Evolutionary conservation across 37 sponge, comb jelly and placozoan genomes (phyloP).

Genomic region (Halichondria panicea): DNA sequence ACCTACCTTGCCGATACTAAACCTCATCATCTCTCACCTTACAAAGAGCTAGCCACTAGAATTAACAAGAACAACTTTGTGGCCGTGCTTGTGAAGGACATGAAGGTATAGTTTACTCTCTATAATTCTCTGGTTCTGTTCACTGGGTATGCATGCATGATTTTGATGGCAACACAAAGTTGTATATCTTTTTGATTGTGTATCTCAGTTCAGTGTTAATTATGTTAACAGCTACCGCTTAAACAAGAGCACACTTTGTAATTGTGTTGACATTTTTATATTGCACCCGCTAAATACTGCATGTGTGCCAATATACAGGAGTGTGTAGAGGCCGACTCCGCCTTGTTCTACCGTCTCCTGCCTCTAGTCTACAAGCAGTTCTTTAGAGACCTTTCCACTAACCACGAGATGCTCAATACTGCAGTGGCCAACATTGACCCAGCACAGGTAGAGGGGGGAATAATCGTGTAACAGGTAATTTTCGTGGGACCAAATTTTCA

Average conservation of each 20-base stretch:
- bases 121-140: too few relatives aligned
- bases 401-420: constrained; percentile 38
- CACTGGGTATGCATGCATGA: too few relatives aligned
- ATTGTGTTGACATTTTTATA: not conserved
- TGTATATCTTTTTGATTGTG: too few relatives aligned
- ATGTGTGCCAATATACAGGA: constrained; percentile 26
- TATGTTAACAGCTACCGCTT: too few relatives aligned
- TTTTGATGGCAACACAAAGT: too few relatives aligned
- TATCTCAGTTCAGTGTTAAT: too few relatives aligned
- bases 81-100: not conserved
- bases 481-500: not conserved
- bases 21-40: not conserved
- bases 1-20: constrained; percentile 11
- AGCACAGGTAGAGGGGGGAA: constrained; percentile 55
- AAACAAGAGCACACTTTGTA: not conserved
- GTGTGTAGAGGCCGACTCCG: constrained; percentile 50
- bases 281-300: not conserved
- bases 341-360: constrained; percentile 43
- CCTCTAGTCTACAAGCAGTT: constrained; percentile 58
- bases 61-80: not conserved
- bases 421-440: constrained; percentile 72
- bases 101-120: constrained; percentile 20
- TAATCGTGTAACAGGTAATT: too few relatives aligned
- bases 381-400: constrained; percentile 30
- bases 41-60: not conserved